Base-by-base conservation (phyloP, 2,113 vertebrate genomes). In the Gracilinanus agilis region DNA sequence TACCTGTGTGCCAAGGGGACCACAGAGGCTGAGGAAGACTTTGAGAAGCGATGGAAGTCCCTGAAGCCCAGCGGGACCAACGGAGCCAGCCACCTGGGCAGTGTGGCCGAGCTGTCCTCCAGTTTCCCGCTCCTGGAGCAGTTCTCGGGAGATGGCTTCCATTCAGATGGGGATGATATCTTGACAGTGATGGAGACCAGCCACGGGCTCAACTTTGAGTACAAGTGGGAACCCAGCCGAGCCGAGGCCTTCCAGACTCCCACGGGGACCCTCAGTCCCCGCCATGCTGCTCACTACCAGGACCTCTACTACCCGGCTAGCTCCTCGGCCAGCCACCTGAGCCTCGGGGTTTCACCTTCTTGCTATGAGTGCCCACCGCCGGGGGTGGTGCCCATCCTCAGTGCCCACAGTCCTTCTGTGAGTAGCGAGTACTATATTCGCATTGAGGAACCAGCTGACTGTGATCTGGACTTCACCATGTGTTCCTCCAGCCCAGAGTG, bases 111-210 rank as follows among this genome's bases (percentile, higher is more conserved):
- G 56, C 95, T 96, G 0, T 25, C 95, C 0, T 99, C 99, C 21
- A 99, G 99, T 97, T 99, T 99, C 97, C 99, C 99, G 0, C 98
- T 99, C 93, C 99, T 99, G 93, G 99, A 99, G 96, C 99, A 99
- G 91, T 99, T 99, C 96, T 98, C 99, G 0, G 95, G 98, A 0
- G 99, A 99, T 1, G 98, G 99, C 49, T 99, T 99, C 98, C 99
- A 99, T 92, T 98, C 98, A 0, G 99, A 99, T 0, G 99, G 99
- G 0, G 99, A 99, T 0, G 99, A 99, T 83, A 98, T 99, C 93
- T 98, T 99, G n/a, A 99, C 99, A 0, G 99, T 99, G 93, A 99
- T 99, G 0, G 99, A 99, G 98, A 99, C 99, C 0, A 99, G 99
- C 98, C 99, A 98, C 0, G 99, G 99, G 89, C 99, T 99, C 58